phyloP scores from a whole-genome alignment of 2,888 invertebrate genomes.

The Lagria hirta region DNA sequence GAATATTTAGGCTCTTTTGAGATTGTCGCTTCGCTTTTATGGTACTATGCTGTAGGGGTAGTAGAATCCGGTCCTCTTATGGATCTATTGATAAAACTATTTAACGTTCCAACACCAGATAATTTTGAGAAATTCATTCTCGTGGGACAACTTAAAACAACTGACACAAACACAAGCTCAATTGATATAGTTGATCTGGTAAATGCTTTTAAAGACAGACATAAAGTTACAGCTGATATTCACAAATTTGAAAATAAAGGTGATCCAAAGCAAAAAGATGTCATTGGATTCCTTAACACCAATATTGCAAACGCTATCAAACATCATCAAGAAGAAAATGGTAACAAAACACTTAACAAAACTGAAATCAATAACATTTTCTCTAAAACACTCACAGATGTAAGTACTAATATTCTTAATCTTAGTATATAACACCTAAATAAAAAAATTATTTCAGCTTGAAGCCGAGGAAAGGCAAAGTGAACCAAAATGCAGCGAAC shows the following conservation, averaged over 20 bases:
- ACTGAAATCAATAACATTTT: neutral
- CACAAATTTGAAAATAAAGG: slow-evolving; percentile 4
- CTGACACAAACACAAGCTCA: neutral
- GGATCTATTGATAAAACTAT: slow-evolving; percentile 5
- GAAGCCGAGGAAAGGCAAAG: too few species aligned
- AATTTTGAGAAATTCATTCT: slow-evolving; percentile 8
- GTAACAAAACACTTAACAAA: too few species aligned
- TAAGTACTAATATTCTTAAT: too few species aligned
- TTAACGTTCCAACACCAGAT: slow-evolving; percentile 4
- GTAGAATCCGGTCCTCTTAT: slow-evolving; percentile 8
- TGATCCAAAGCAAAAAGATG: slow-evolving; percentile 1
- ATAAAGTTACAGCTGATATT: slow-evolving; percentile 4
- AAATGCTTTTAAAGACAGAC: slow-evolving; percentile 5
- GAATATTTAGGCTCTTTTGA: too few species aligned
- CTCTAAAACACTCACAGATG: neutral
- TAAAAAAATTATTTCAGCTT: too few species aligned
- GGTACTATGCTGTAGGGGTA: slow-evolving; percentile 7
- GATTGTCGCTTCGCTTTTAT: neutral
- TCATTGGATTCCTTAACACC: too few species aligned
- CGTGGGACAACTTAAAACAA: slow-evolving; percentile 5
- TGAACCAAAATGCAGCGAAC: too few species aligned
- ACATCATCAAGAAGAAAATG: too few species aligned
- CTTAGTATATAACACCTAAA: too few species aligned
- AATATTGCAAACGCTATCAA: too few species aligned
- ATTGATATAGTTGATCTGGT: slow-evolving; percentile 13